Evolutionary conservation across 2,888 invertebrate species (phyloP).

Genomic region (Ichneumon xanthorius): DNA sequence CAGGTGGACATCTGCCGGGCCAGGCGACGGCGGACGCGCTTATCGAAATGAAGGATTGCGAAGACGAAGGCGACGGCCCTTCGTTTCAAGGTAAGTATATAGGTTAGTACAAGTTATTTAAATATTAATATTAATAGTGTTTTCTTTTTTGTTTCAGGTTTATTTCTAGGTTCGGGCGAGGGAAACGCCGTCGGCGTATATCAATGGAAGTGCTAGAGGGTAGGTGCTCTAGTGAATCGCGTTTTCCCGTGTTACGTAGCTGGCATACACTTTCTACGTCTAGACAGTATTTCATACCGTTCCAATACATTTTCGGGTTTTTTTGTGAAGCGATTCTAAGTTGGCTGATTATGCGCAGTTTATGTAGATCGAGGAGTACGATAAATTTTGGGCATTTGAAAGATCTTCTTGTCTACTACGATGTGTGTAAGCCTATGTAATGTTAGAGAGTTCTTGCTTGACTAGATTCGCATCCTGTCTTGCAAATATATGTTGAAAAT

Average conservation of each 20-base stretch:
- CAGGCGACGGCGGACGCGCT: too few species aligned
- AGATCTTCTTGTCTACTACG: background rate
- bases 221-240: background rate
- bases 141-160: too few species aligned
- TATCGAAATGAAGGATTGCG: too few species aligned
- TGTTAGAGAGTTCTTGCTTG: background rate
- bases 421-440: background rate
- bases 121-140: too few species aligned
- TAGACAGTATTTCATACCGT: conserved; percentile 3
- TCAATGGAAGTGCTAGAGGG: too few species aligned
- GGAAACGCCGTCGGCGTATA: too few species aligned
- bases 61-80: too few species aligned
- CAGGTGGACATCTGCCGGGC: too few species aligned
- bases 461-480: background rate
- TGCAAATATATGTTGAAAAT: background rate
- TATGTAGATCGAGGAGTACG: conserved; percentile 1
- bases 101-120: too few species aligned
- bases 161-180: too few species aligned
- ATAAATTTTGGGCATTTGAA: background rate
- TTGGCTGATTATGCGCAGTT: background rate
- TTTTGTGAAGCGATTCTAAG: conserved; percentile 14
- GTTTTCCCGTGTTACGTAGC: background rate
- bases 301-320: background rate
- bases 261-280: background rate
- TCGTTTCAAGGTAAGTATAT: too few species aligned